Evolutionary conservation across 2,113 vertebrate genomes (phyloP).

Genomic region (Corythornis cristatus): DNA sequence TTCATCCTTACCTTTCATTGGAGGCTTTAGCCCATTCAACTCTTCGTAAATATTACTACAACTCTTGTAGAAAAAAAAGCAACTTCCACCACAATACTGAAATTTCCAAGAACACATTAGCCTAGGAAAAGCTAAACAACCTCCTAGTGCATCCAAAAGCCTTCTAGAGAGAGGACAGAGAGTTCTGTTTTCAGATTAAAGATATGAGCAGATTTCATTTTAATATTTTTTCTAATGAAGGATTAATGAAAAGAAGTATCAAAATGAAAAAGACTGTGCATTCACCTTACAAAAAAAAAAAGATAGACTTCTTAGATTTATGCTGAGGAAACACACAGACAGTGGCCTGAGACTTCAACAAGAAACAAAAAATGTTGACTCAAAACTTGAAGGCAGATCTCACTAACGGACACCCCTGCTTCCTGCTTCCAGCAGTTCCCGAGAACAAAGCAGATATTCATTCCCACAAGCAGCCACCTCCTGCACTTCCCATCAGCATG

Average conservation of each 20-base stretch:
- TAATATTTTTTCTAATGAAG: not conserved
- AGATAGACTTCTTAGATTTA: not conserved
- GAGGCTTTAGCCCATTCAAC: not conserved
- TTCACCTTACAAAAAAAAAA: not conserved
- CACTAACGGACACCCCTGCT: not conserved
- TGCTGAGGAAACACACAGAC: not conserved
- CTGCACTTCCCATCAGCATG: fast-evolving
- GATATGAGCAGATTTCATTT: not conserved
- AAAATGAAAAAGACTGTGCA: not conserved
- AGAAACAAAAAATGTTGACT: not conserved
- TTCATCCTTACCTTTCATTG: not conserved
- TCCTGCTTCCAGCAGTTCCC: not conserved
- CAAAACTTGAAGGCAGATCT: not conserved
- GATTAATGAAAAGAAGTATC: not conserved
- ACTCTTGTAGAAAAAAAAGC: not conserved
- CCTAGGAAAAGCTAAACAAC: not conserved
- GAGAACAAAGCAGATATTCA: not conserved
- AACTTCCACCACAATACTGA: not conserved
- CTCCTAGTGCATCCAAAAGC: not conserved
- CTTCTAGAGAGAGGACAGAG: not conserved
- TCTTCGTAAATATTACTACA: not conserved
- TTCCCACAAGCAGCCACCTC: fast-evolving
- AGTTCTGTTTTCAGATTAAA: not conserved
- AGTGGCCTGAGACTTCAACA: not conserved
- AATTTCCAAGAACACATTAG: not conserved